Conservation (phyloP, 2,113 vertebrate species). For the Elgaria multicarinata region DNA sequence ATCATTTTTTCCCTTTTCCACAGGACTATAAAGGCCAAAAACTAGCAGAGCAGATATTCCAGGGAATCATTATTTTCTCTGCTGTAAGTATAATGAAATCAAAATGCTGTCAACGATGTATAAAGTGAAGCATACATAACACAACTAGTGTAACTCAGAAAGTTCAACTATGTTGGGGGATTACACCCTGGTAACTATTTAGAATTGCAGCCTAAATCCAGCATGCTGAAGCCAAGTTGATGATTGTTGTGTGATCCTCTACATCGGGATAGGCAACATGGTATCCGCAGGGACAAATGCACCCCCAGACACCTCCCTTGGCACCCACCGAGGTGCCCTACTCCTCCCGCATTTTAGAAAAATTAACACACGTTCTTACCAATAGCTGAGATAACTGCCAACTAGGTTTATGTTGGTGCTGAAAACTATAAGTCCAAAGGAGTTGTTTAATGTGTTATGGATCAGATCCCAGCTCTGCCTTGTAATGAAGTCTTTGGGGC, state of each 20-base stretch:
- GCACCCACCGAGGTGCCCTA: too few species aligned
- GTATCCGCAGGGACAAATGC: too few species aligned
- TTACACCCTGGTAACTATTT: not conserved
- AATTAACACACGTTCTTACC: too few species aligned
- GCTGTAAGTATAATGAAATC: conserved; percentile 83
- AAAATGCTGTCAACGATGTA: not conserved
- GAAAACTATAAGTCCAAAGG: too few species aligned
- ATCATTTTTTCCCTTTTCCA: conserved; percentile 22
- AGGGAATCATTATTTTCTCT: conserved; percentile 93
- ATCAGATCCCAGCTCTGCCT: too few species aligned
- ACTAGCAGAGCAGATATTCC: conserved; percentile 97
- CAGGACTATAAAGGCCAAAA: conserved; percentile 99
- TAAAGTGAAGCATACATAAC: not conserved
- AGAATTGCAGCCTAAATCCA: not conserved
- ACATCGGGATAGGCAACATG: too few species aligned
- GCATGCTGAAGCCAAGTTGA: not conserved
- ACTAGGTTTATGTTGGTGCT: too few species aligned
- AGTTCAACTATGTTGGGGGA: not conserved
- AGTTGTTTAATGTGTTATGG: too few species aligned
- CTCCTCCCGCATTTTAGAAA: too few species aligned
- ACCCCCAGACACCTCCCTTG: too few species aligned
- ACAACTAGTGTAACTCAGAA: not conserved
- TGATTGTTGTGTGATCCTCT: not conserved
- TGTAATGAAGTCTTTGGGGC: too few species aligned
- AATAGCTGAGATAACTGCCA: too few species aligned